Base-by-base conservation (phyloP, 2,113 vertebrate genomes). In the Elephantulus edwardii region DNA sequence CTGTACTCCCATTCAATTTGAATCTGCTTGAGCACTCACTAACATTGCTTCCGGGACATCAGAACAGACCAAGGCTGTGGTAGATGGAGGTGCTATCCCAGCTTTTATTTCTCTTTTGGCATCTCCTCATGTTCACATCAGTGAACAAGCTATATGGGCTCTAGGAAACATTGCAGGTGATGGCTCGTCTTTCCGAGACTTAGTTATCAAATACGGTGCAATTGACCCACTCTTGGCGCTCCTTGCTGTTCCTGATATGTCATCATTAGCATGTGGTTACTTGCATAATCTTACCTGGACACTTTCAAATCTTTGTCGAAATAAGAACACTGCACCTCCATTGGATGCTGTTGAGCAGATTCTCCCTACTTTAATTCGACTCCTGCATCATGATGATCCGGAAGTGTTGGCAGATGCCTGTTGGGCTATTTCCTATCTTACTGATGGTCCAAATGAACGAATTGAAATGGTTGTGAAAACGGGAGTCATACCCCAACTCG, bases 231-330 rank as follows among this genome's bases (percentile, higher is more conserved):
- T 99, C 19, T 93, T 99, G 70, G 96, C 97, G 35, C 95, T 99
- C 35, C 97, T 99, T 0, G 97, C 97, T 28, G 96, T 97, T 80
- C 98, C 98, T 79, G 97, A 99, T 81, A 97, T 99, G 74, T 98
- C 98, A 48, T 94, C 97, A 33, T 97, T 98, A 91, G 96, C 98
- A 92, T 96, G 98, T 58, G 98, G 98, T 11, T 99, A 98, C 86
- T 95, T 99, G 70, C 98, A 99, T 66, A 99, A 99, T 19, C 96
- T 99, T 48, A 99, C 99, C 0, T 99, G 99, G 99, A 99, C 99
- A 0, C 94, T 99, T 90, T 99, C 99, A 16, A 99, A 99, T 97
- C 97, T 99, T 86, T 99, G 99, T 94, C 99, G 99, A n/a, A 99
- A 99, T 91, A 99, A 99, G 97, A 99, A 99, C 94, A 99, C 99